Evolutionary conservation across 1,140 invertebrate species (phyloP), one percentile per base, ranked within the genome.

Genomic region (Heterodera carotae): DNA sequence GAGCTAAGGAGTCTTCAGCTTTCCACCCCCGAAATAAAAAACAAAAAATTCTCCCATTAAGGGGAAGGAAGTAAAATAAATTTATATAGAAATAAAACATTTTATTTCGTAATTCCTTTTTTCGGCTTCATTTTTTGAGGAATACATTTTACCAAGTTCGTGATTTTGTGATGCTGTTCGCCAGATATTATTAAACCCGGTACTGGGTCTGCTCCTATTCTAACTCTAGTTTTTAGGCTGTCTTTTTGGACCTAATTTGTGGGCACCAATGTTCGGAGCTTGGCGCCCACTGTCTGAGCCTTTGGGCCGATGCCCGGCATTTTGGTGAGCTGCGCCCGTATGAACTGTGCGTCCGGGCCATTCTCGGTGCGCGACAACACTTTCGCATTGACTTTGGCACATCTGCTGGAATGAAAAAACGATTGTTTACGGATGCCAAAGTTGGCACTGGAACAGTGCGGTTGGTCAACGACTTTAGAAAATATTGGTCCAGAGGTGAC

Each of bases 171-270:
- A n/a, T n/a, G n/a, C n/a, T n/a, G n/a, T n/a, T n/a, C n/a, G n/a
- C n/a, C n/a, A n/a, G n/a, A n/a, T n/a, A n/a, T n/a, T n/a, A n/a
- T n/a, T n/a, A n/a, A n/a, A n/a, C n/a, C n/a, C n/a, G n/a, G n/a
- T n/a, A n/a, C n/a, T n/a, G n/a, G n/a, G n/a, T 39, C 36, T 10
- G 36, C 36, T 10, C 4, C 36, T 56, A 27, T 43, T 59, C n/a
- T 31, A 68, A 6, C 18, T 18, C 5, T 6, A 25, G n/a, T 62
- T 4, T 82, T 82, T 36, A 84, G 81, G 64, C 68, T 29, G 79
- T 82, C 27, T 82, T 82, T 33, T 72, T 82, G 10, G 83, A 82
- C 71, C 12, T 80, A 6, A 60, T 84, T 59, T 81, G 79, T 56
- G 66, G 36, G 2, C 69, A 53, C 10, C 71, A n/a, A 56, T 56